phyloP scores from a whole-genome alignment of 2,797 vertebrate species.

The Vireo griseus region DNA sequence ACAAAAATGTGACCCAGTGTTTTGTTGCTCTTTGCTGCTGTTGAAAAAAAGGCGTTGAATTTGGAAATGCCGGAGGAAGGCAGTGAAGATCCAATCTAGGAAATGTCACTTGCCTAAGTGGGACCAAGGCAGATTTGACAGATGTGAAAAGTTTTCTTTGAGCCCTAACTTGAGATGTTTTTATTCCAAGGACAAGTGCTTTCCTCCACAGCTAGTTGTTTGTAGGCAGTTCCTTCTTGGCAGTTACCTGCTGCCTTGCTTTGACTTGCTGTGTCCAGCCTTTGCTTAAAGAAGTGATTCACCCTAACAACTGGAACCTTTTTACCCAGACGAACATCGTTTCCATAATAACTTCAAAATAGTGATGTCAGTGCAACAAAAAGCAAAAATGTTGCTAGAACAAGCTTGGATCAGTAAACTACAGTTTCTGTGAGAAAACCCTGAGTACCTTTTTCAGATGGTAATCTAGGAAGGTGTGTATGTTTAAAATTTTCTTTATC shows the following conservation, averaged over 20 bases:
- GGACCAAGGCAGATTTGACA: neutral
- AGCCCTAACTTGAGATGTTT: neutral
- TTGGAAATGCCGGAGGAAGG: neutral
- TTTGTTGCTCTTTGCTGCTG: neutral
- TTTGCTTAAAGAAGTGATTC: neutral
- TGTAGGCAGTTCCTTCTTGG: neutral
- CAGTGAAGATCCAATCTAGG: neutral
- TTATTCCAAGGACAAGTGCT: neutral
- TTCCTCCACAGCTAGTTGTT: neutral
- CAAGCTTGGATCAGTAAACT: neutral
- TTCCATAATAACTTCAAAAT: conserved; percentile 1
- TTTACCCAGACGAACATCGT: neutral
- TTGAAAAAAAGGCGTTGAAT: neutral
- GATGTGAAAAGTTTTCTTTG: conserved; percentile 15
- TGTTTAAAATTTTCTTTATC: neutral
- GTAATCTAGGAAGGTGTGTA: neutral
- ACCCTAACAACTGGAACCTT: neutral
- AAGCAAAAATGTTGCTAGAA: neutral
- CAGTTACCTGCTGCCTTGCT: conserved; percentile 1
- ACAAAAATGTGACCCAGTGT: neutral
- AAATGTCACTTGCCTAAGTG: neutral
- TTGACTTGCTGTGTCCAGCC: neutral
- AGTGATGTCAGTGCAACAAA: neutral
- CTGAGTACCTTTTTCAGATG: neutral
- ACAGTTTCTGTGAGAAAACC: neutral